Percentiles rank a stretch among this genome's conserved stretches.
Evolutionary conservation across 1,140 invertebrate genomes (phyloP).

Genomic region (Limonius californicus): DNA sequence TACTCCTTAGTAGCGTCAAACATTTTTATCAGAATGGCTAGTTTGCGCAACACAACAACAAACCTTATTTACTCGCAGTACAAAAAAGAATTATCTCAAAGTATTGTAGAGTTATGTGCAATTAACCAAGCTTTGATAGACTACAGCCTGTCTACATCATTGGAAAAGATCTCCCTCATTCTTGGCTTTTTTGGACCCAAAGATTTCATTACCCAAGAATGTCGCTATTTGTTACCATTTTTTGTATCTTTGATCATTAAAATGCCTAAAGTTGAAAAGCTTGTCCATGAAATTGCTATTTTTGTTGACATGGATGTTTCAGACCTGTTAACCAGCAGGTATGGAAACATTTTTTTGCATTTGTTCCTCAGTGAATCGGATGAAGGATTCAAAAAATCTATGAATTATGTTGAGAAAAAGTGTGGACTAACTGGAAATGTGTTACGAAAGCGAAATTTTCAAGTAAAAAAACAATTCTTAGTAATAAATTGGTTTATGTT

Average conservation of each 20-base stretch:
- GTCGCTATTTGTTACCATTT: conserved; percentile 56
- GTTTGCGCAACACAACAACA: conserved; percentile 53
- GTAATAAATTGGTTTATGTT: too few relatives aligned
- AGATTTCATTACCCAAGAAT: conserved; percentile 58
- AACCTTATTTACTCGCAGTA: conserved; percentile 64
- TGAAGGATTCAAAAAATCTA: conserved; percentile 53
- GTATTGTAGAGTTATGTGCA: conserved; percentile 55
- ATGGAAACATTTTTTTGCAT: conserved; percentile 62
- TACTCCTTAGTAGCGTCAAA: conserved; percentile 58
- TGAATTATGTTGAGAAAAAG: conserved; percentile 55
- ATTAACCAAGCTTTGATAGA: conserved; percentile 43
- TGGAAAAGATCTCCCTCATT: conserved; percentile 52
- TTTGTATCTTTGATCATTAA: conserved; percentile 55
- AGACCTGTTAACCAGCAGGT: conserved; percentile 57
- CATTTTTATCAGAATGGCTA: conserved; percentile 58
- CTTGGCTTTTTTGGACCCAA: conserved; percentile 57
- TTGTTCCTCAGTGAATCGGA: conserved; percentile 58
- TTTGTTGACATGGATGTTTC: conserved; percentile 55
- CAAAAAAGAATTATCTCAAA: conserved; percentile 59
- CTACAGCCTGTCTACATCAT: conserved; percentile 49
- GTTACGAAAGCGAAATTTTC: conserved; percentile 52
- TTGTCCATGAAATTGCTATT: conserved; percentile 59
- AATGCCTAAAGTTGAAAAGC: conserved; percentile 50
- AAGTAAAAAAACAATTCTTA: conserved; percentile 39
- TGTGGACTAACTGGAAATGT: conserved; percentile 51